phyloP scores from a whole-genome alignment of 2,888 invertebrate genomes.

The Poecilus cupreus region DNA sequence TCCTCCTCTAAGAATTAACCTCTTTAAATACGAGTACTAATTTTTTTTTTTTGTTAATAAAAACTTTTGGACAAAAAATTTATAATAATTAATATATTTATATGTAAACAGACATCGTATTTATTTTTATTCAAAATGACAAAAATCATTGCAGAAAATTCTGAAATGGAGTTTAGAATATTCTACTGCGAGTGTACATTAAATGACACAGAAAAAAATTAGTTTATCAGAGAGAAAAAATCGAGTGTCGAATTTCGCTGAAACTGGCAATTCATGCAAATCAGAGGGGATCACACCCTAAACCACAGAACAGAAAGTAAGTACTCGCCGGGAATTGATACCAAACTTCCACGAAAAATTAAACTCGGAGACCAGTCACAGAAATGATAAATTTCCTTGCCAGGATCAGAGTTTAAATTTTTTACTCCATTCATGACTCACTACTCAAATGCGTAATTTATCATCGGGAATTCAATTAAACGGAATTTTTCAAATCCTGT shows the following conservation, averaged over 20 bases:
- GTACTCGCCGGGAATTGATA: neutral
- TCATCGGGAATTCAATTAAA: conserved; percentile 55
- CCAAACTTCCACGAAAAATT: neutral
- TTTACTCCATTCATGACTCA: conserved; percentile 34
- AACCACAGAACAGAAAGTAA: conserved; percentile 8
- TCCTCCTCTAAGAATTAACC: too few relatives aligned
- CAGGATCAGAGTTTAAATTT: neutral
- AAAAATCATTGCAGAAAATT: too few relatives aligned
- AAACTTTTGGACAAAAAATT: too few relatives aligned
- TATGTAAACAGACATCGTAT: too few relatives aligned
- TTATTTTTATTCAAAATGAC: too few relatives aligned
- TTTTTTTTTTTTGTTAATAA: too few relatives aligned
- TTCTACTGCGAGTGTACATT: neutral
- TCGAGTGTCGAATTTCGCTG: conserved; percentile 7
- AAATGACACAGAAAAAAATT: neutral
- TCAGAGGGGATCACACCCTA: neutral
- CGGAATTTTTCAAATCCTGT: conserved; percentile 51
- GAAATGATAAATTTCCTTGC: conserved; percentile 36
- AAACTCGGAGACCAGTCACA: neutral
- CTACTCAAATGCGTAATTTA: conserved; percentile 51
- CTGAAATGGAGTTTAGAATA: too few relatives aligned
- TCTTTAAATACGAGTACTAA: too few relatives aligned
- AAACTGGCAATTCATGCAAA: conserved; percentile 16
- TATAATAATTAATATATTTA: too few relatives aligned
- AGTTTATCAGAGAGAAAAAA: neutral